Conservation (phyloP, 2,797 vertebrate species). For the Sebastes steindachneri region DNA sequence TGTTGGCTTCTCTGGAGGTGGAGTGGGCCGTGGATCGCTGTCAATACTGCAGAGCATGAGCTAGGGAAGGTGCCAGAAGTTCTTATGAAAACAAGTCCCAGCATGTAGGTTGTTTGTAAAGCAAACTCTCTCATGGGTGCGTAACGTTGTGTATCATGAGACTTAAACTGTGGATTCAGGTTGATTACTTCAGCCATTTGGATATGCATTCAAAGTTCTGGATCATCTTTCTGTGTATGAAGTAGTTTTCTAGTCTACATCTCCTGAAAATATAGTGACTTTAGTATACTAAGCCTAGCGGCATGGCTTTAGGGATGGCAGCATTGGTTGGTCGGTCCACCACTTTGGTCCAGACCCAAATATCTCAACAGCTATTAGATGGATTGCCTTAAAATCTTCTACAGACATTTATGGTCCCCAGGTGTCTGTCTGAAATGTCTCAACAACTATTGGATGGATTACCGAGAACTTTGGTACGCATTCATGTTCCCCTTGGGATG, state of each 20-base stretch:
- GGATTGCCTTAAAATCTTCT: not conserved
- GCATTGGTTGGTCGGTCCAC: not conserved
- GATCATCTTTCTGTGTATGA: not conserved
- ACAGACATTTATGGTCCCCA: not conserved
- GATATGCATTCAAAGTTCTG: not conserved
- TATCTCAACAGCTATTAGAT: not conserved
- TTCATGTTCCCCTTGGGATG: not conserved
- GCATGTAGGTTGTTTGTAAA: constrained; percentile 52
- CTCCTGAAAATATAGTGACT: not conserved
- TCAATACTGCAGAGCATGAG: constrained; percentile 55
- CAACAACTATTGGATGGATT: not conserved
- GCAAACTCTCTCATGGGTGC: constrained; percentile 19
- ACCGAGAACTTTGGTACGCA: not conserved
- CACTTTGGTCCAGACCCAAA: not conserved
- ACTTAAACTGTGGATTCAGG: not conserved
- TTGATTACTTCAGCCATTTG: not conserved
- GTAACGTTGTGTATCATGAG: constrained; percentile 6
- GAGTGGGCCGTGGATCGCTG: constrained; percentile 66
- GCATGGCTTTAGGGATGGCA: not conserved
- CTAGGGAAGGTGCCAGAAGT: constrained; percentile 49
- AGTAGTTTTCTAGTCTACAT: not conserved
- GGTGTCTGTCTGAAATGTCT: not conserved
- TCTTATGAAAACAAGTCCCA: constrained; percentile 60
- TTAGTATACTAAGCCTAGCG: not conserved
- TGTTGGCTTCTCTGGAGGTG: constrained; percentile 68